Base-by-base conservation (phyloP, 2,113 vertebrate species). In the Zosterops hypoxanthus region DNA sequence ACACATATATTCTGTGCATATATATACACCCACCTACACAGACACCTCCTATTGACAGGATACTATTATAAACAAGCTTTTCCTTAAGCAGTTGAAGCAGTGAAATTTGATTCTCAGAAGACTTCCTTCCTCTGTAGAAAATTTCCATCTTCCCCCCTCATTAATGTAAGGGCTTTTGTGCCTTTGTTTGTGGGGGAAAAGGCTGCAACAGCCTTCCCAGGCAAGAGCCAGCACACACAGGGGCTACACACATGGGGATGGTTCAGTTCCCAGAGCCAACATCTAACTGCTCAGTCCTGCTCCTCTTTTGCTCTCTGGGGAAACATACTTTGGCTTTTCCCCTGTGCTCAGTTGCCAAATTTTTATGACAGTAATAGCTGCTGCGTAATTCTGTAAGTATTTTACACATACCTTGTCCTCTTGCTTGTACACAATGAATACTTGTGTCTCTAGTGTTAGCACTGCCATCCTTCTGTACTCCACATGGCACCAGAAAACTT, bases 181-280 rank as follows among this genome's bases (percentile, higher is more conserved):
- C 46, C 49, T 49, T 31, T 1, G 1, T 61, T 4, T 46, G 56
- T 14, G 53, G n/a, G 64, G 20, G 29, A 7, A 65, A 28, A 41
- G 52, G 60, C 68, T 57, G 59, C 50, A 61, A 26, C 31, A 68
- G 47, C 56, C 29, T 61, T 53, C 34, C 69, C 59, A 26, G 66
- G 55, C 46, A 63, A 26, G n/a, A 64, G 31, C 21, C 31, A 34
- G 18, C 44, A 63, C 1, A 12, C 6, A 12, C 7, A 0, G 68
- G 11, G 59, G 60, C 60, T 50, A 39, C 2, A 4, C 34, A 50
- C 3, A 1, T 5, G 14, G 1, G 10, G 42, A 46, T 2, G 2
- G 72, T 25, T 71, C 36, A 41, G 50, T n/a, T 69, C 24, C 71
- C 59, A 44, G 1, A 1, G 19, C 72, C 64, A 82, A 6, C 0